Evolutionary conservation across 2,113 vertebrate species (phyloP).

Genomic region (human): DNA sequence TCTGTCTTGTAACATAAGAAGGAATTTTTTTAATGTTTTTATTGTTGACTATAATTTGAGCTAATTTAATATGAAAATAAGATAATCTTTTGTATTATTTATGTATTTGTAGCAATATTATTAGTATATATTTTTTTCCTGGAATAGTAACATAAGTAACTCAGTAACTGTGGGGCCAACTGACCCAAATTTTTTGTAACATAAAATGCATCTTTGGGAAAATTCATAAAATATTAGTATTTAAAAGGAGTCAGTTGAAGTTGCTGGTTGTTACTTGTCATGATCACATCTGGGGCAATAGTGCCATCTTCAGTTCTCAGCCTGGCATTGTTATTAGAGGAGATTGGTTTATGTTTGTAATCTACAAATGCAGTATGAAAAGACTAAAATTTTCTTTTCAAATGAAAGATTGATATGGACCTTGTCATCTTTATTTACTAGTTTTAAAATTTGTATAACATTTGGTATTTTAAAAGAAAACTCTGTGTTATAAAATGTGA

Average conservation of each 20-base stretch:
- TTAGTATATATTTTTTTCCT: background rate
- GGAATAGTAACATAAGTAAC: constrained; percentile 32
- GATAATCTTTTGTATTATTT: constrained; percentile 45
- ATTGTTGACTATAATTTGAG: constrained; percentile 5
- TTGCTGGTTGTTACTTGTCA: background rate
- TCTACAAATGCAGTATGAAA: background rate
- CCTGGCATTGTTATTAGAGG: background rate
- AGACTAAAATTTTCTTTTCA: constrained; percentile 52
- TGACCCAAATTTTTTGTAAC: constrained; percentile 50
- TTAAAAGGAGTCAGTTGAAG: constrained; percentile 38
- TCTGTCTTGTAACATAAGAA: background rate
- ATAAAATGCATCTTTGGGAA: constrained; percentile 63
- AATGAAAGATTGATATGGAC: background rate
- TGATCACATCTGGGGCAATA: constrained; percentile 81
- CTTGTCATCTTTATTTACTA: constrained; percentile 5
- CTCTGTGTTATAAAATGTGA: background rate
- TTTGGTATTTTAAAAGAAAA: constrained; percentile 44
- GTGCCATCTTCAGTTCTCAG: constrained; percentile 86
- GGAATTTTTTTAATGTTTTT: background rate
- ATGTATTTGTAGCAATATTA: constrained; percentile 13
- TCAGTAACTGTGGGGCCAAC: constrained; percentile 41
- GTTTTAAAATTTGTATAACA: background rate
- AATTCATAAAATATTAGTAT: constrained; percentile 65
- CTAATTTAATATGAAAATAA: constrained; percentile 31
- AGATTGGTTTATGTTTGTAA: background rate